Conservation (phyloP, 1,140 invertebrate species). For the Adoxophyes honmai region DNA sequence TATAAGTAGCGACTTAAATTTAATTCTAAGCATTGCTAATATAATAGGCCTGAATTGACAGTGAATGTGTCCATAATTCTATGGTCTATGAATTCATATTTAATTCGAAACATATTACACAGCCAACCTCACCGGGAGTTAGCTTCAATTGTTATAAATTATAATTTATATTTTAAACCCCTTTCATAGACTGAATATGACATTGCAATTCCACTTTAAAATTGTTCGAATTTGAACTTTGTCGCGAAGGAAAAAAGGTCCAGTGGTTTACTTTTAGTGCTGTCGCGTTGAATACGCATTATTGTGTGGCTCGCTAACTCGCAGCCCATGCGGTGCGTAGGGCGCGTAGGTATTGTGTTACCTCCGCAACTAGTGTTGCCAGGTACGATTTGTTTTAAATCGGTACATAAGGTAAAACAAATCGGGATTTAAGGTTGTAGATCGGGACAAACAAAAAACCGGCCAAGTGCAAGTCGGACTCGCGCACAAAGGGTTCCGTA, state of each 20-base stretch:
- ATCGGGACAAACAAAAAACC: no score
- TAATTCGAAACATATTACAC: conserved; percentile 7
- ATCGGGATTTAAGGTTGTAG: no score
- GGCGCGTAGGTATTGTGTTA: conserved; percentile 66
- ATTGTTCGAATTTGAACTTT: background rate
- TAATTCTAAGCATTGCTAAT: no score
- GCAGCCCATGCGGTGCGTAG: conserved; percentile 26
- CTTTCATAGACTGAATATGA: background rate
- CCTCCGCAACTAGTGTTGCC: no score
- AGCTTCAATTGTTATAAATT: conserved; percentile 8
- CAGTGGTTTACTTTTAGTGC: background rate
- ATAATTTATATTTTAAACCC: conserved; percentile 7
- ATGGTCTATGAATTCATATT: background rate
- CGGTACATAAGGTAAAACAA: no score
- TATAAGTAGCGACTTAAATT: no score
- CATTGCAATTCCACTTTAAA: background rate
- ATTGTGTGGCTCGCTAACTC: conserved; percentile 30
- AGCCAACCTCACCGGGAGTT: background rate
- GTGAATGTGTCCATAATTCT: background rate
- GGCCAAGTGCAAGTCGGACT: no score
- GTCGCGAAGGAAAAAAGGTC: background rate
- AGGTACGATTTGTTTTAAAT: no score
- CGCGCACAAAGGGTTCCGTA: no score
- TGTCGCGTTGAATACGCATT: conserved; percentile 14
- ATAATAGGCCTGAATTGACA: no score